Evolutionary conservation across 2,888 invertebrate species (phyloP).

Genomic region (Xiphydria camelus): DNA sequence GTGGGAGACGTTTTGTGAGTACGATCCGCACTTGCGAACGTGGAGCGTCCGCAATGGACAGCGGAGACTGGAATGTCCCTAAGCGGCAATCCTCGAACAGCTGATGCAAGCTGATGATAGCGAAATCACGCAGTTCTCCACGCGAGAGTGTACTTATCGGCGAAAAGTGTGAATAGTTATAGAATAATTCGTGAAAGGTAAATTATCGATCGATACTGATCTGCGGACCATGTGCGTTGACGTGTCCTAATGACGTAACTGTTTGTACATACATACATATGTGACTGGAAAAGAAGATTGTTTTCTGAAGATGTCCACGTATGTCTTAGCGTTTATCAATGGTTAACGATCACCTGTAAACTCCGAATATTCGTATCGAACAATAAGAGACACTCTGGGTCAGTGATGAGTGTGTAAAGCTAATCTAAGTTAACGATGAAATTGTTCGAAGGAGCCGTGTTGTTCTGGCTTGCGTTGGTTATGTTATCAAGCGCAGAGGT

Average conservation of each 20-base stretch:
- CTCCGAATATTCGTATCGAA: not conserved
- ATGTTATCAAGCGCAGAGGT: constrained; percentile 28
- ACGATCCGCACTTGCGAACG: too few species aligned
- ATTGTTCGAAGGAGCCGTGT: constrained; percentile 23
- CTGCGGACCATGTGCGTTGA: constrained; percentile 33
- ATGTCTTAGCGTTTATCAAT: constrained; percentile 26
- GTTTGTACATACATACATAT: too few species aligned
- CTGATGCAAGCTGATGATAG: constrained; percentile 8
- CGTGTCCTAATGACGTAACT: constrained; percentile 48
- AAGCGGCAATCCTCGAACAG: constrained; percentile 8
- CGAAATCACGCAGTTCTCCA: not conserved
- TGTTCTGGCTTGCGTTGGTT: constrained; percentile 32
- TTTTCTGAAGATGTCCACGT: constrained; percentile 41
- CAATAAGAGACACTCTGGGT: constrained; percentile 1
- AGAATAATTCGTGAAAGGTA: not conserved
- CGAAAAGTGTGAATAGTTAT: too few species aligned
- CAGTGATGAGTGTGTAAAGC: constrained; percentile 21
- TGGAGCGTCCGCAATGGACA: too few species aligned
- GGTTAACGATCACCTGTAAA: constrained; percentile 17
- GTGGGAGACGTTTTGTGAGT: too few species aligned
- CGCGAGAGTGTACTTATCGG: too few species aligned
- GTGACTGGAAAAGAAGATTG: not conserved
- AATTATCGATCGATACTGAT: not conserved
- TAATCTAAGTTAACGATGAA: constrained; percentile 24
- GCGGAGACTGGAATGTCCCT: constrained; percentile 12